Conservation (phyloP, 2,888 invertebrate species). For the Hydropsyche betteni region DNA sequence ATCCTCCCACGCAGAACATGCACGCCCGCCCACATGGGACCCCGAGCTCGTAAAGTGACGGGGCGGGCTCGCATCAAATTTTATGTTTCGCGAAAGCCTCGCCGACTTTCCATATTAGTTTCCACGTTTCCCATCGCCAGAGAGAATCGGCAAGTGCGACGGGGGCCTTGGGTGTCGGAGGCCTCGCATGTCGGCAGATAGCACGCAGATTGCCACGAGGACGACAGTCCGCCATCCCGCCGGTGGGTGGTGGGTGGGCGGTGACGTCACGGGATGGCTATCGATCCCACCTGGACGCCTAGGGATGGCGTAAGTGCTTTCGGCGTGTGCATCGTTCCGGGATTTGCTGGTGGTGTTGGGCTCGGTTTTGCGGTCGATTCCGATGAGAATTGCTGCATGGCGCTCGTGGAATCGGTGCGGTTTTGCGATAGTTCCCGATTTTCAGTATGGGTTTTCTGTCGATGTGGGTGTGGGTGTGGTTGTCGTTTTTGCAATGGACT, state of each 20-base stretch:
- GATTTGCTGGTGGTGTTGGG: too few relatives aligned
- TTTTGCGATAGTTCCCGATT: too few relatives aligned
- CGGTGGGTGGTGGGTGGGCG: not conserved
- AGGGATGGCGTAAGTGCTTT: not conserved
- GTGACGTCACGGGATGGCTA: constrained; percentile 35
- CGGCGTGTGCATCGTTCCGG: too few relatives aligned
- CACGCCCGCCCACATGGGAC: not conserved
- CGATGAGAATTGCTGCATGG: too few relatives aligned
- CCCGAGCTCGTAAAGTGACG: constrained; percentile 16
- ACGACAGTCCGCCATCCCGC: too few relatives aligned
- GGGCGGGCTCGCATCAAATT: constrained; percentile 13
- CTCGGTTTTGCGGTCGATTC: too few relatives aligned
- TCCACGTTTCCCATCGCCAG: constrained; percentile 11
- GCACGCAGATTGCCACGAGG: not conserved
- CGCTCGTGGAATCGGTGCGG: too few relatives aligned
- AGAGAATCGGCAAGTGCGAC: not conserved
- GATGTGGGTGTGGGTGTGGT: too few relatives aligned
- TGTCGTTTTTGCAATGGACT: too few relatives aligned
- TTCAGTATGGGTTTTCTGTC: too few relatives aligned
- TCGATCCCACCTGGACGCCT: constrained; percentile 35
- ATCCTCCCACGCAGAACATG: too few relatives aligned
- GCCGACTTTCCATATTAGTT: constrained; percentile 22
- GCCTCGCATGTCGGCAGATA: not conserved
- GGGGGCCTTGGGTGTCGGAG: not conserved
- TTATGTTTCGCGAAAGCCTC: constrained; percentile 15